Base-by-base conservation (phyloP, 2,113 vertebrate species). In the Myiopsitta monachus region DNA sequence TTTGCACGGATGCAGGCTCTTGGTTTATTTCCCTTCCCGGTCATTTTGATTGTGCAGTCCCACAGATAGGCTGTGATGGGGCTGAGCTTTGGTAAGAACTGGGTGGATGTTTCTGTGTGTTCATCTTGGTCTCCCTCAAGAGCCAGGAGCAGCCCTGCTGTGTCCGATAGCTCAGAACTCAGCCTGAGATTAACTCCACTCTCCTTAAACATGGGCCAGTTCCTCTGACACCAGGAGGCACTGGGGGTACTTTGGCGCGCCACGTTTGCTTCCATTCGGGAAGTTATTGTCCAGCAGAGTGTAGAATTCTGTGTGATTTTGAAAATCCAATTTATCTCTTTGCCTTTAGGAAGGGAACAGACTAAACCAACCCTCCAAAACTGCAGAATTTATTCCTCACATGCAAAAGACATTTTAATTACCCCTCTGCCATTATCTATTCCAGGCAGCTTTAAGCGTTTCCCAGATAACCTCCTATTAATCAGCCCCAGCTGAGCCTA, bases 391-490 rank as follows among this genome's bases (percentile, higher is more conserved):
- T 94, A 87, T 96, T 93, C 95, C 97, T 94, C 93, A 87, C 88
- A 97, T 70, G 39, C 96, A 97, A 97, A 97, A 97, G 97, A 98
- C 96, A 96, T 98, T 97, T 97, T 98, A 98, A 98, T 98, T 97
- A 97, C 97, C 96, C 97, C 95, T 95, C 96, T 96, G 95, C 97
- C 95, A 97, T 97, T 98, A 98, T 98, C 98, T 97, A 95, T 97
- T 93, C 64, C 96, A 96, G 95, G 97, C 98, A 98, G 98, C 98
- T 98, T 96, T 91, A 69, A 97, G 97, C 96, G 94, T 76, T 97
- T 98, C 95, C 94, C 97, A 98, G 98, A 98, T 98, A 98, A 98
- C 97, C 97, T 97, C 72, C 69, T 96, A 95, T 98, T 98, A 98
- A 98, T 98, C 98, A 98, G 96, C 96, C 97, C 97, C 97, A 95